phyloP scores from a whole-genome alignment of 2,797 vertebrate species.

The Chlorospingus semifuscus region DNA sequence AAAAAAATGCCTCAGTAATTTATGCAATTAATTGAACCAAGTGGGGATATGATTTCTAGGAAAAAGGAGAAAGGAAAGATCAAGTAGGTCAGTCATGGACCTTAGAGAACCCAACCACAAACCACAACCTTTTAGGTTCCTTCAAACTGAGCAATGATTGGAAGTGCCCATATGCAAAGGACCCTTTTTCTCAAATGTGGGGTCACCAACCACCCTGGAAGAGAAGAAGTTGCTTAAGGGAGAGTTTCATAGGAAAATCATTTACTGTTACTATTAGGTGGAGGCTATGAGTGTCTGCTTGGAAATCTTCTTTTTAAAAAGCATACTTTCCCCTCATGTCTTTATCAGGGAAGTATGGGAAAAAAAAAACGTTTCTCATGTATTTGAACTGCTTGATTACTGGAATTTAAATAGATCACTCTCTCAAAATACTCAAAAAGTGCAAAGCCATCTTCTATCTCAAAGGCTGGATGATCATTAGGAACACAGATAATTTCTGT shows the following conservation, averaged over 20 bases:
- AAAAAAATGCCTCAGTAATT: rapidly evolving
- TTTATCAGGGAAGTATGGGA: neutral
- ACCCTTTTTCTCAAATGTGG: neutral
- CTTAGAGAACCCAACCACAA: neutral
- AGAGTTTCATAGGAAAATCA: neutral
- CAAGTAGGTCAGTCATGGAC: neutral
- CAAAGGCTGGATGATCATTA: neutral
- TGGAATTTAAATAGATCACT: neutral
- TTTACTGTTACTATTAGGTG: neutral
- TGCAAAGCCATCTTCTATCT: neutral
- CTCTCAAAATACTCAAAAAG: neutral
- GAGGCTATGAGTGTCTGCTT: neutral
- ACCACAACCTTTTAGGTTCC: neutral
- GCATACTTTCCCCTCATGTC: neutral
- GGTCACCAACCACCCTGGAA: neutral
- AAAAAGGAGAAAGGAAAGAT: neutral
- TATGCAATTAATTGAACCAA: neutral
- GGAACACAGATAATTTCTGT: neutral
- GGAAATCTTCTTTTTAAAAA: neutral
- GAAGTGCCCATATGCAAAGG: neutral
- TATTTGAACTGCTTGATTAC: neutral
- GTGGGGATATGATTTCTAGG: neutral
- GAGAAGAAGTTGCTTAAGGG: neutral
- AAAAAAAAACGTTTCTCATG: rapidly evolving
- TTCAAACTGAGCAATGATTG: neutral